Evolutionary conservation across 2,888 invertebrate genomes (phyloP), one percentile per base, ranked within the genome.

Genomic region (Zootermopsis nevadensis): DNA sequence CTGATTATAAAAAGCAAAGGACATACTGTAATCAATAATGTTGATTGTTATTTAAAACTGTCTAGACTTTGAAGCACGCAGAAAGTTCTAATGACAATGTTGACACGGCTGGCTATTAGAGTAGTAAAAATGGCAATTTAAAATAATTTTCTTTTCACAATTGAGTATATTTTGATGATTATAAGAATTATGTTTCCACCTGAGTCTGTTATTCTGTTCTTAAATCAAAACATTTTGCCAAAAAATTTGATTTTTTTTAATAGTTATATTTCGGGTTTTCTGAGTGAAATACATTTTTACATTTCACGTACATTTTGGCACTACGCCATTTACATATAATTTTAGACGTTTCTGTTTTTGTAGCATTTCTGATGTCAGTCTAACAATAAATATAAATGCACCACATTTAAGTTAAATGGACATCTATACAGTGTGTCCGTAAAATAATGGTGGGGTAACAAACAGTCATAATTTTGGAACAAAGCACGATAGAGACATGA

Each of bases 181-280:
- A 1, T 69, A 30, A 69, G 6, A 1, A 69, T 69, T 33, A 31
- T 33, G 69, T 69, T 69, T 69, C 30, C 15, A 69, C 33, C 31
- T 69, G 33, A 69, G 7, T 10, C 33, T 33, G 15, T 27, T 60
- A 27, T 60, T 60, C 60, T n/a, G n/a, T n/a, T n/a, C n/a, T 60
- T 0, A n/a, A n/a, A 60, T 27, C 60, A 60, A 60, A 27, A 60
- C n/a, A 60, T 60, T 60, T 6, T n/a, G 27, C 27, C 60, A 60
- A 4, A 12, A 27, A n/a, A n/a, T 60, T 60, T n/a, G 8, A 60
- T n/a, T 15, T n/a, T 60, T n/a, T 60, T n/a, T 27, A 3, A 60
- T n/a, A 60, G n/a, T 53, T 53, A 53, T 53, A 53, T 53, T 60
- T 48, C n/a, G n/a, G n/a, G 60, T 60, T 60, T 60, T 60, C n/a